Evolutionary conservation across 2,113 vertebrate species (phyloP), one percentile per base, ranked within the genome.

Genomic region (Lamprotornis superbus): DNA sequence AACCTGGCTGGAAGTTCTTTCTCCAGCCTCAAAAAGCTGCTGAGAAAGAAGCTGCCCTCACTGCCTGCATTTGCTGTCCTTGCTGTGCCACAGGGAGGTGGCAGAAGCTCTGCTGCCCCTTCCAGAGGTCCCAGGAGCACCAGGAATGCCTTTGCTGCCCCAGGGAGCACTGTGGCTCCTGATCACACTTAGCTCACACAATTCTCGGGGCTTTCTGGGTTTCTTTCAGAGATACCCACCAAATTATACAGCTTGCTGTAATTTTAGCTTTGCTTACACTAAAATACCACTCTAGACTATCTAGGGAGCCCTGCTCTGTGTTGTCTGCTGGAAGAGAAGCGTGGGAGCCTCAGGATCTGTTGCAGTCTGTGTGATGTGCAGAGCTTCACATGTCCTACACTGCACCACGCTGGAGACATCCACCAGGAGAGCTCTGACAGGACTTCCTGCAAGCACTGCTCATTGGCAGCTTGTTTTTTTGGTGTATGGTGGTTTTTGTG

Each of bases 71-170:
- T 67, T 35, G 0, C 9, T 44, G 4, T 22, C 53, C 3, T 10
- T 53, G 21, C 76, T 52, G 53, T 25, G 17, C 60, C 31, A 18
- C 10, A 40, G 47, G 37, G 28, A 47, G 37, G 30, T 33, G 30
- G 46, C 13, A 67, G 76, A 39, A 74, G 50, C 50, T n/a, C 24
- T 59, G 60, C 3, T 87, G 27, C 40, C 68, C 55, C 46, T 56
- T 20, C 33, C 59, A 44, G 83, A 44, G 31, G 9, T 47, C n/a
- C 71, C 40, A 6, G 55, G 85, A 71, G 69, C 70, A 49, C 3
- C 42, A 20, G 79, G 50, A 7, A 4, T 0, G 0, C 17, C 39
- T 60, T 20, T 56, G 35, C 35, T 49, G 56, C 59, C 0, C 0
- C 46, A 44, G 44, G 60, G 35, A 46, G 17, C 4, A 0, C 60